Evolutionary conservation across 2,888 invertebrate genomes (phyloP).

Genomic region (Netelia virgata): DNA sequence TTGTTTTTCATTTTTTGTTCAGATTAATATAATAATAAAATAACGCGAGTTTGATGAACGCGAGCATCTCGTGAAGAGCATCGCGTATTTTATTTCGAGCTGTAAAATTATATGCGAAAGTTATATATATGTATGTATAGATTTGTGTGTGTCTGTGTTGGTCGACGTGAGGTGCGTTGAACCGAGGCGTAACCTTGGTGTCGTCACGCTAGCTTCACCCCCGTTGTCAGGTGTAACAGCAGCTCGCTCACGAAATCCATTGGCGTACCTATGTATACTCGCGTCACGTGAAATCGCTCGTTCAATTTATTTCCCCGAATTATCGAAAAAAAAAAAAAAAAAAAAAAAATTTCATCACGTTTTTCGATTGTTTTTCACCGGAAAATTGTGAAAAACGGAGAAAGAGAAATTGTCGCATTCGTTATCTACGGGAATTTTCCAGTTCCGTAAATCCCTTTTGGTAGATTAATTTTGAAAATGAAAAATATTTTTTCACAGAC

Average conservation of each 20-base stretch:
- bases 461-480: neutral
- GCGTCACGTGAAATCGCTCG: neutral
- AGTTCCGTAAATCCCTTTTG: too few relatives aligned
- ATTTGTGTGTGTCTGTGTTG: constrained; percentile 58
- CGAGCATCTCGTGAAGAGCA: constrained; percentile 3
- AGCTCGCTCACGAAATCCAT: constrained; percentile 64
- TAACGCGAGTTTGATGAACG: neutral
- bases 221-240: constrained; percentile 81
- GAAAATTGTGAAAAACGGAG: too few relatives aligned
- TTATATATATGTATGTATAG: constrained; percentile 16
- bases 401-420: too few relatives aligned
- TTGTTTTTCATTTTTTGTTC: too few relatives aligned
- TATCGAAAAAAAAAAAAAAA: too few relatives aligned
- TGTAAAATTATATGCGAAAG: constrained; percentile 24
- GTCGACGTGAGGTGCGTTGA: constrained; percentile 82
- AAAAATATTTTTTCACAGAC: neutral
- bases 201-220: constrained; percentile 82
- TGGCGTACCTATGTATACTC: constrained; percentile 54
- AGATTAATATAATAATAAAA: neutral
- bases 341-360: too few relatives aligned
- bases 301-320: neutral
- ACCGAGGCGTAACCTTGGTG: constrained; percentile 82
- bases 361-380: too few relatives aligned
- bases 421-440: too few relatives aligned
- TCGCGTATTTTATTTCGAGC: constrained; percentile 10